Base-by-base conservation (phyloP, 2,888 invertebrate genomes). In the Elysia crispata region DNA sequence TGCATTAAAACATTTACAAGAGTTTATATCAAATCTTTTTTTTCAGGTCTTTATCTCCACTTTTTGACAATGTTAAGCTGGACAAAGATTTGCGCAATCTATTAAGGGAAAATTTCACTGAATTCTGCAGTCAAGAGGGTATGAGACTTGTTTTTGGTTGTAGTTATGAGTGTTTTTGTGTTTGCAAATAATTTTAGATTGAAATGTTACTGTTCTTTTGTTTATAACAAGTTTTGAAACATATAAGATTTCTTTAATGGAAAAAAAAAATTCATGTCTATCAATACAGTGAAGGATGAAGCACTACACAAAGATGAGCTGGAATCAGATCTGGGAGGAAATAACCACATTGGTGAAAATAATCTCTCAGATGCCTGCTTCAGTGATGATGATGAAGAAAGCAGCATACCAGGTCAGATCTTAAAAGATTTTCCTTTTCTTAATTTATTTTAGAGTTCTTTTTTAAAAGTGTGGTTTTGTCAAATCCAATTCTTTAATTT, bases 21-120 rank as follows among this genome's bases (percentile, higher is more conserved):
- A n/a, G n/a, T n/a, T n/a, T n/a, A n/a, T n/a, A n/a, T n/a, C n/a
- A n/a, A n/a, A n/a, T n/a, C n/a, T n/a, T n/a, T n/a, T n/a, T 50
- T 20, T 87, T n/a, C 84, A 93, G 93, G n/a, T 96, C 96, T 84
- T 93, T 97, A 79, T 95, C 95, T 87, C 96, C 97, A 8, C 92
- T 97, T 79, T 96, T 97, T 93, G 97, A 97, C 90, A 97, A 96
- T 90, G 95, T 95, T 3, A 97, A 96, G 90, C 92, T 97, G 85
- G 97, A 97, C 92, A 94, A 95, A 85, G 97, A 97, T 91, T 92
- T 97, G 84, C 93, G 96, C 82, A 94, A 94, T 82, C 95, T 97
- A 92, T 96, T 98, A 62, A 94, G 96, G 84, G 97, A 97, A 89
- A 96, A 96, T 62, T 98, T 98, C 91, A 95, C 95, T 88, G 98